phyloP scores from a whole-genome alignment of 2,888 invertebrate genomes.

The Nomada ferruginata region DNA sequence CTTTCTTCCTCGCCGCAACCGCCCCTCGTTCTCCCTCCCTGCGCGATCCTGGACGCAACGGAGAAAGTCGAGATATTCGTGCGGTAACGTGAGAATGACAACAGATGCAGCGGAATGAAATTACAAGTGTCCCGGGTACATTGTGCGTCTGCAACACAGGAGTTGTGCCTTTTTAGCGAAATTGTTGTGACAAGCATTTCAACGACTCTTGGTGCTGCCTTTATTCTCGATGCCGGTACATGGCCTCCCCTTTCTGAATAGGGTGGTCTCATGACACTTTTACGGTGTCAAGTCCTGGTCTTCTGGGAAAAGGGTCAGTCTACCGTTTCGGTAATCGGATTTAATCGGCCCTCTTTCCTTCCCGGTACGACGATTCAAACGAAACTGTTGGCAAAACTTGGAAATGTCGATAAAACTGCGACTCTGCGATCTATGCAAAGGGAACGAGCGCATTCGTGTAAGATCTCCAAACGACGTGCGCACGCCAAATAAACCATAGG shows the following conservation, averaged over 20 bases:
- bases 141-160: conserved; percentile 56
- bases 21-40: conserved; percentile 26
- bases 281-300: conserved; percentile 73
- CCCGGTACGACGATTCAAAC: conserved; percentile 58
- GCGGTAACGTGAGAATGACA: conserved; percentile 81
- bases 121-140: conserved; percentile 76
- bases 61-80: conserved; percentile 66
- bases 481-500: neutral
- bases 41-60: conserved; percentile 36
- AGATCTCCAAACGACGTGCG: conserved; percentile 11
- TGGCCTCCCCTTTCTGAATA: conserved; percentile 53
- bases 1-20: conserved; percentile 49
- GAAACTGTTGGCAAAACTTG: conserved; percentile 57
- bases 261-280: conserved; percentile 70
- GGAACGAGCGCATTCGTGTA: neutral
- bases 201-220: conserved; percentile 57
- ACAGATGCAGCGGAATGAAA: conserved; percentile 81
- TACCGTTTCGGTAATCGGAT: conserved; percentile 67
- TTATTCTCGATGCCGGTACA: conserved; percentile 33
- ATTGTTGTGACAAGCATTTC: conserved; percentile 81
- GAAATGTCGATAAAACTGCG: conserved; percentile 53
- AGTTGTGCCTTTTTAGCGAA: conserved; percentile 76
- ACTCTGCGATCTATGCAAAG: neutral
- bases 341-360: conserved; percentile 75
- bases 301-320: conserved; percentile 74